Conservation (phyloP, 92 coral and sea anemone genomes). For the Scolanthus callimorphus region DNA sequence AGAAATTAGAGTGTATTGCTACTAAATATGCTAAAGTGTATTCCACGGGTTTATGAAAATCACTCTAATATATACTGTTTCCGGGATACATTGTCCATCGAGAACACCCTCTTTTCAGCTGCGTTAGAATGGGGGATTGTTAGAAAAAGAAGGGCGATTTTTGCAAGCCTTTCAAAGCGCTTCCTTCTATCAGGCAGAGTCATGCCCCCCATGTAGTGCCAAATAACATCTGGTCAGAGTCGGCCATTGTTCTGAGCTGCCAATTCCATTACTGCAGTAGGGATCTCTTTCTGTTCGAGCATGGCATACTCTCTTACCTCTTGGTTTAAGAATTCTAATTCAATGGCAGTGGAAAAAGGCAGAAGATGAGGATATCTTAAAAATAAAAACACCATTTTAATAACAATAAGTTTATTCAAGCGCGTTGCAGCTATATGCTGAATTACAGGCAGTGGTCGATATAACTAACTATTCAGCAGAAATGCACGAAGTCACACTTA, state of each 20-base stretch:
- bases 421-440: too few species aligned
- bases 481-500: too few species aligned
- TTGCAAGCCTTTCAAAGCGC: constrained; percentile 22
- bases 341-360: constrained; percentile 31
- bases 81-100: too few species aligned
- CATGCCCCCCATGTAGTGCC: constrained; percentile 34
- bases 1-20: too few species aligned
- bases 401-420: too few species aligned
- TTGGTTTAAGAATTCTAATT: constrained; percentile 24
- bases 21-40: too few species aligned
- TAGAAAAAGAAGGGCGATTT: constrained; percentile 20
- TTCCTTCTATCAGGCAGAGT: constrained; percentile 35
- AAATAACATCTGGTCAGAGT: constrained; percentile 30
- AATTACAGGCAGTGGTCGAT: too few species aligned
- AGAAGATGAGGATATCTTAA: constrained; percentile 42
- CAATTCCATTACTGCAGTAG: not conserved
- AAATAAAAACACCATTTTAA: too few species aligned
- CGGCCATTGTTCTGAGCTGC: constrained; percentile 6
- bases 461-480: too few species aligned
- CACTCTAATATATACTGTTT: too few species aligned
- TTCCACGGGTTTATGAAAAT: too few species aligned
- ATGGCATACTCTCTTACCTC: constrained; percentile 32
- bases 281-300: constrained; percentile 2
- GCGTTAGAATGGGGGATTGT: constrained; percentile 64
- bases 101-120: constrained; percentile 42